Conservation (phyloP, 2,888 invertebrate species). For the Mayetiola destructor region DNA sequence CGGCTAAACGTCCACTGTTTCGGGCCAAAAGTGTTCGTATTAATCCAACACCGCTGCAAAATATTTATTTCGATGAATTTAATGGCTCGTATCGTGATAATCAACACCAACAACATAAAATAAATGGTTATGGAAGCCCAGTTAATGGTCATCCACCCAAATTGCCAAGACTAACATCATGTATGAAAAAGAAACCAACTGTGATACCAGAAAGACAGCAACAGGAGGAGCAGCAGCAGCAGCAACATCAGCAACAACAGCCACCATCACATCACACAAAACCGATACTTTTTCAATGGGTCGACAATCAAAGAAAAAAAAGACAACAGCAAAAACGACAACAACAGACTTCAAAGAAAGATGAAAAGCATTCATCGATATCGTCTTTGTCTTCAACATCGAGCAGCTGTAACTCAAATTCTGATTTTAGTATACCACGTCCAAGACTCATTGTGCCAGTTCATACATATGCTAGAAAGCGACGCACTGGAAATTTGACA, state of each 20-base stretch:
- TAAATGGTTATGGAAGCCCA: background rate
- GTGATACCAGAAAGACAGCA: background rate
- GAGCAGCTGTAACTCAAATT: slow-evolving; percentile 34
- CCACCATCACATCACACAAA: background rate
- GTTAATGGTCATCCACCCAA: slow-evolving; percentile 17
- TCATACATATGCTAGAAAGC: slow-evolving; percentile 69
- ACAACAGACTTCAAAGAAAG: background rate
- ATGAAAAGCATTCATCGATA: slow-evolving; percentile 1
- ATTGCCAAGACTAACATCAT: slow-evolving; percentile 23
- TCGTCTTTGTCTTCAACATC: background rate
- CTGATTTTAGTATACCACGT: slow-evolving; percentile 62
- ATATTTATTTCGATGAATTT: background rate
- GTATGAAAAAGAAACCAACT: slow-evolving; percentile 14
- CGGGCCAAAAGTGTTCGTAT: slow-evolving; percentile 16
- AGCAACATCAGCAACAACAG: background rate
- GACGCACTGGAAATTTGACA: slow-evolving; percentile 63
- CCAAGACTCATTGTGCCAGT: slow-evolving; percentile 78
- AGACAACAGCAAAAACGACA: background rate
- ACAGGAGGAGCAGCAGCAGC: background rate
- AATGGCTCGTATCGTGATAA: slow-evolving; percentile 6
- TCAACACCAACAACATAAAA: slow-evolving; percentile 18
- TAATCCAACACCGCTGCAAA: slow-evolving; percentile 14
- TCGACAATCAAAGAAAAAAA: background rate
- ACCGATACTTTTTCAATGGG: slow-evolving; percentile 1
- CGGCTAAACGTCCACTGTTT: slow-evolving; percentile 1